Conservation (phyloP, 2,113 vertebrate species). For the Indri indri region DNA sequence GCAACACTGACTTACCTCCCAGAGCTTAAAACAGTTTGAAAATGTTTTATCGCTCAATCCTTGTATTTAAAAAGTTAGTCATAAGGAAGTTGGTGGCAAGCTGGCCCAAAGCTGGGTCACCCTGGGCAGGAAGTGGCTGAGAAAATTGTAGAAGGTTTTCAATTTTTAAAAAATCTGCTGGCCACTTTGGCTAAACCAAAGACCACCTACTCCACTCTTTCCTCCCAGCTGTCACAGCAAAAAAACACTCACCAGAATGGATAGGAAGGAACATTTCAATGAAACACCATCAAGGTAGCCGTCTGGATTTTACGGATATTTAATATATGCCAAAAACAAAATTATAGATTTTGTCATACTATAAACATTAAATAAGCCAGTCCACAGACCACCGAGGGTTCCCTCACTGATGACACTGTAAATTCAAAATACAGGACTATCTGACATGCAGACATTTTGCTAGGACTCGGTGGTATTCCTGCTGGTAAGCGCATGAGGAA, state of each 20-base stretch:
- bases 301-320: conserved; percentile 45
- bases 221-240: neutral
- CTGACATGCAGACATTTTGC: neutral
- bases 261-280: conserved; percentile 7
- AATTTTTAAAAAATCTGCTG: conserved; percentile 33
- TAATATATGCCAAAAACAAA: conserved; percentile 66
- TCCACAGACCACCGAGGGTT: conserved; percentile 47
- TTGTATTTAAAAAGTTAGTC: conserved; percentile 60
- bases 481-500: neutral
- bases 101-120: conserved; percentile 32
- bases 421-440: neutral
- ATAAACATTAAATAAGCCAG: conserved; percentile 51
- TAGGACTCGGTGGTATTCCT: neutral
- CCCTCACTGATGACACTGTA: neutral
- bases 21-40: conserved; percentile 27
- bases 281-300: conserved; percentile 35
- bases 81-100: conserved; percentile 24
- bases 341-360: conserved; percentile 58
- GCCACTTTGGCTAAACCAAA: conserved; percentile 53
- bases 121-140: conserved; percentile 53
- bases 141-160: conserved; percentile 51
- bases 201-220: conserved; percentile 60
- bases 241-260: neutral
- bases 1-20: conserved; percentile 35
- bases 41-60: conserved; percentile 53